Evolutionary conservation across 1,140 invertebrate genomes (phyloP).

Genomic region (Brachionus asplanchnoidis): DNA sequence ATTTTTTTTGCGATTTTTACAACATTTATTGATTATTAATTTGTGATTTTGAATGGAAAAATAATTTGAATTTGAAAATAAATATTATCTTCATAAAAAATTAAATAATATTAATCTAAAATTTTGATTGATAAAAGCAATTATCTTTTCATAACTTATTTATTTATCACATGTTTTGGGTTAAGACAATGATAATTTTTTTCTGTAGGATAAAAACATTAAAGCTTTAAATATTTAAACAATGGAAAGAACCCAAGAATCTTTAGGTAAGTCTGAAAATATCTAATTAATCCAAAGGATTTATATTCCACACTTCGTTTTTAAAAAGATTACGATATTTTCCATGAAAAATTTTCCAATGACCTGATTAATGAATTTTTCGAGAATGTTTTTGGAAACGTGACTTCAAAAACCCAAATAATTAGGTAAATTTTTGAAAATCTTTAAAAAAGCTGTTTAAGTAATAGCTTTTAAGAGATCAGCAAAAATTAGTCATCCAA

Average conservation of each 20-base stretch:
- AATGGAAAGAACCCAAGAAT: neutral
- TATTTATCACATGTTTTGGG: too few species aligned
- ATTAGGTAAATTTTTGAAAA: neutral
- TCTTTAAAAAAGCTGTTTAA: neutral
- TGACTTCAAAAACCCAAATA: neutral
- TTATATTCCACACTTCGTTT: neutral
- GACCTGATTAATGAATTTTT: neutral
- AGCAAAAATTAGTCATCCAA: neutral
- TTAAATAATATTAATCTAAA: too few species aligned
- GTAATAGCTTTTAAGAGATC: neutral
- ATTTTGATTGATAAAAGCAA: too few species aligned
- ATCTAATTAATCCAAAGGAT: neutral
- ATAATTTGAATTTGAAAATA: too few species aligned
- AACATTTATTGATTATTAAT: too few species aligned
- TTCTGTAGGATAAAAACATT: too few species aligned
- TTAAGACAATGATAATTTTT: too few species aligned
- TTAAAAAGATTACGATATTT: neutral
- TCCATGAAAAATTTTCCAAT: constrained; percentile 26
- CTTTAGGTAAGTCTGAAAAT: neutral
- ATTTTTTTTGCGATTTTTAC: too few species aligned
- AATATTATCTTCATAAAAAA: too few species aligned
- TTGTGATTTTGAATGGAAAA: too few species aligned
- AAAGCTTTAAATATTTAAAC: too few species aligned
- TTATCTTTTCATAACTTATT: too few species aligned
- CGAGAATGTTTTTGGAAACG: neutral